Evolutionary conservation across 1,140 invertebrate species (phyloP).

Genomic region (Saccostrea cuccullata): DNA sequence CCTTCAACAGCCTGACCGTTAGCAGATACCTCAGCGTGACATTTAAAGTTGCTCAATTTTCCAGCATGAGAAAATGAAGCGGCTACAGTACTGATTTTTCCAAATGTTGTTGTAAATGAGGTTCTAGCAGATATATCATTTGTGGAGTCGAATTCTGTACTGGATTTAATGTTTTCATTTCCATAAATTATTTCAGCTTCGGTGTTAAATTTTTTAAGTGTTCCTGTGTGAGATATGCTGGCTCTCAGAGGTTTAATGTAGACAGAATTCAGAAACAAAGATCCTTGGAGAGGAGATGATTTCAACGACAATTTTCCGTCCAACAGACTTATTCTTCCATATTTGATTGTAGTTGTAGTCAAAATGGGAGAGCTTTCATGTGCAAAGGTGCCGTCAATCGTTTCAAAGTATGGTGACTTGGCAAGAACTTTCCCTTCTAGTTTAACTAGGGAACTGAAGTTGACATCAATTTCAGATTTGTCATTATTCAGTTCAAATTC

Average conservation of each 20-base stretch:
- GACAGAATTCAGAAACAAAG: background rate
- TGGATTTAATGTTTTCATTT: slow-evolving; percentile 1
- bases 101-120: slow-evolving; percentile 30
- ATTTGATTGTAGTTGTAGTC: background rate
- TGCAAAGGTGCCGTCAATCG: slow-evolving; percentile 37
- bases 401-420: slow-evolving; percentile 39
- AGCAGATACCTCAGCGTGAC: slow-evolving; percentile 38
- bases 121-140: slow-evolving; percentile 34
- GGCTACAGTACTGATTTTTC: background rate
- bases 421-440: slow-evolving; percentile 44
- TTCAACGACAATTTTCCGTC: background rate
- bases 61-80: slow-evolving; percentile 4
- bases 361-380: slow-evolving; percentile 18
- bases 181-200: slow-evolving; percentile 18
- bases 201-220: slow-evolving; percentile 32
- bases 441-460: slow-evolving; percentile 45
- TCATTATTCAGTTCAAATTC: slow-evolving; percentile 45
- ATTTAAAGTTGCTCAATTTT: slow-evolving; percentile 5
- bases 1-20: slow-evolving; percentile 45
- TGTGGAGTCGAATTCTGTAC: slow-evolving; percentile 39
- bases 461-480: slow-evolving; percentile 44
- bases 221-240: slow-evolving; percentile 19
- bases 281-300: background rate
- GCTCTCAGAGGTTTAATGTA: background rate
- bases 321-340: slow-evolving; percentile 41